Conservation (phyloP, 2,113 vertebrate species). For the Gila orcuttii region DNA sequence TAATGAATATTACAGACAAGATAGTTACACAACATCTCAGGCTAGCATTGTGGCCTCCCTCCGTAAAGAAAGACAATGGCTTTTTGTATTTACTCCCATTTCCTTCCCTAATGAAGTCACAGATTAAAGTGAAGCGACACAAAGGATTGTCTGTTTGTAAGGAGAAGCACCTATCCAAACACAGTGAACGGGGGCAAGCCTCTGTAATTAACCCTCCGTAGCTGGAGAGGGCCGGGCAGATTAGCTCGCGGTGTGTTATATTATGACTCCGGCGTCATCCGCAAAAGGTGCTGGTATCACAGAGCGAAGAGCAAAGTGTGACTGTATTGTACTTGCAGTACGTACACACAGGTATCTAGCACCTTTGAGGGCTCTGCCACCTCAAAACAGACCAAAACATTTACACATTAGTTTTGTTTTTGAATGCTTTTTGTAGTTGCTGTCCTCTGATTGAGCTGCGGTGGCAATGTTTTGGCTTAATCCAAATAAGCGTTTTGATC, state of each 20-base stretch:
- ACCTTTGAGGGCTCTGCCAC: background rate
- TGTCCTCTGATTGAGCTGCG: background rate
- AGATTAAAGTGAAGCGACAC: slow-evolving; percentile 76
- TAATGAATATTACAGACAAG: slow-evolving; percentile 65
- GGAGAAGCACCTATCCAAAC: slow-evolving; percentile 83
- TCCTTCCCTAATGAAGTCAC: slow-evolving; percentile 84
- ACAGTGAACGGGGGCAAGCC: slow-evolving; percentile 74
- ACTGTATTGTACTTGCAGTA: background rate
- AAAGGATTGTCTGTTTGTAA: slow-evolving; percentile 78
- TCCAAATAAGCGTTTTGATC: background rate
- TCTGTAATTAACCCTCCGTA: slow-evolving; percentile 72
- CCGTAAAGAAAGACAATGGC: slow-evolving; percentile 75
- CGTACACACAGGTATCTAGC: no score
- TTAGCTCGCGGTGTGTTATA: slow-evolving; percentile 48
- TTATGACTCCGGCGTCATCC: slow-evolving; percentile 54
- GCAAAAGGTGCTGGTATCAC: background rate
- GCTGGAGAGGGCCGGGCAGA: slow-evolving; percentile 52
- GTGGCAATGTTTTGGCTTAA: background rate
- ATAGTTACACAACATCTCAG: slow-evolving; percentile 71
- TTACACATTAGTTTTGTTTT: background rate
- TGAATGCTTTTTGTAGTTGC: background rate
- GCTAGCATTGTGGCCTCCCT: slow-evolving; percentile 49
- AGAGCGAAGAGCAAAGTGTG: background rate
- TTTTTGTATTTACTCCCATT: slow-evolving; percentile 82
- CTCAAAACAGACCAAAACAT: background rate